Conservation (phyloP, 2,888 invertebrate species). For the Ectemnius lituratus region DNA sequence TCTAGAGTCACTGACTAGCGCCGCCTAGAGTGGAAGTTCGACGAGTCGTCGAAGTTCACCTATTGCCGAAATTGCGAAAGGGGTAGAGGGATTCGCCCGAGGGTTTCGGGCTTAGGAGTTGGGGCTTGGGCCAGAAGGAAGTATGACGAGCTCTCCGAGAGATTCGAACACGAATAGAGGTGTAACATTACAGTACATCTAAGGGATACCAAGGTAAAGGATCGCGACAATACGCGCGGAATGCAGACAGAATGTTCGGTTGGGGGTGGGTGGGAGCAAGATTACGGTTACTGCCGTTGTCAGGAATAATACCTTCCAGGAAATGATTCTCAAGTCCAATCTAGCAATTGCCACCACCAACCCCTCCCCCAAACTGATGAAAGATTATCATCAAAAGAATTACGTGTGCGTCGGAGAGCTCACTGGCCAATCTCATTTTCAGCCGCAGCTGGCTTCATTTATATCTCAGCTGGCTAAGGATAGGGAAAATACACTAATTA, state of each 20-base stretch:
- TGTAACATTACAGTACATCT: constrained; percentile 15
- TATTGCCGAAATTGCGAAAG: constrained; percentile 26
- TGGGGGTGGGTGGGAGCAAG: not conserved
- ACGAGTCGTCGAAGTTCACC: constrained; percentile 32
- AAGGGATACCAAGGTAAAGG: not conserved
- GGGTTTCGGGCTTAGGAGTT: not conserved
- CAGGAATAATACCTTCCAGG: no score
- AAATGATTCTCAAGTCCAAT: no score
- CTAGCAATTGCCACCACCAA: no score
- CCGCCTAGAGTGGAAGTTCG: constrained; percentile 17
- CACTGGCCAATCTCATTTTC: not conserved
- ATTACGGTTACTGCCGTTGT: not conserved
- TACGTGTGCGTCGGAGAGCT: no score
- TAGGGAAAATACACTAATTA: no score
- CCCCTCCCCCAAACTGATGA: no score
- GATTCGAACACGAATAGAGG: constrained; percentile 10
- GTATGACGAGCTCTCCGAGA: constrained; percentile 16
- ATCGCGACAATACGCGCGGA: constrained; percentile 1
- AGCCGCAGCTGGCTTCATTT: not conserved
- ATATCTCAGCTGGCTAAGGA: not conserved
- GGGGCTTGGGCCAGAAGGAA: constrained; percentile 9
- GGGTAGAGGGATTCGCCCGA: constrained; percentile 8
- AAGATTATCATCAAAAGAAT: no score
- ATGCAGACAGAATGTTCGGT: not conserved
- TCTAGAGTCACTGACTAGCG: constrained; percentile 18